phyloP scores from a whole-genome alignment of 2,888 invertebrate genomes.

The Eupeodes luniger region DNA sequence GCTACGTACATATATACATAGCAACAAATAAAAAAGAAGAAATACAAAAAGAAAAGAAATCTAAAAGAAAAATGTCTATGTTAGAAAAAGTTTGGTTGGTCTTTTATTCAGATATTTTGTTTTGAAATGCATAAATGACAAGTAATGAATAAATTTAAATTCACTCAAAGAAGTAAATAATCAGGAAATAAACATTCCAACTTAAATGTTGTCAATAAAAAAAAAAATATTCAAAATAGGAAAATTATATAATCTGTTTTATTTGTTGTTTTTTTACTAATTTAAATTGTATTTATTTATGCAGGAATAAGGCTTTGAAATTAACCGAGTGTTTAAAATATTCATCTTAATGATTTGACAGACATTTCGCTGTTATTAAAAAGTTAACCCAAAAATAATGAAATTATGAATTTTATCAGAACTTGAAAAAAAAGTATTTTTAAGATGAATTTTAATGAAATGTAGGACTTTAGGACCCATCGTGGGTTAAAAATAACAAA shows the following conservation, averaged over 20 bases:
- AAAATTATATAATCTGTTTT: constrained; percentile 36
- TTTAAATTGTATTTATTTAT: background rate
- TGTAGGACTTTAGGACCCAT: no score
- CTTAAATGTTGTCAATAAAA: constrained; percentile 45
- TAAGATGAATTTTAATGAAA: no score
- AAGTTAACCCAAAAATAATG: no score
- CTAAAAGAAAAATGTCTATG: constrained; percentile 2
- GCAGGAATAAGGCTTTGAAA: background rate
- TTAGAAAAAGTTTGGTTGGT: constrained; percentile 18
- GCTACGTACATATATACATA: background rate
- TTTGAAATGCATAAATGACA: constrained; percentile 41
- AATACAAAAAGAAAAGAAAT: no score
- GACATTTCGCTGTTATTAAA: background rate
- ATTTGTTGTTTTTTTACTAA: background rate
- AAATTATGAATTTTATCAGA: no score
- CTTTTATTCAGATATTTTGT: background rate
- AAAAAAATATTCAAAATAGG: constrained; percentile 13
- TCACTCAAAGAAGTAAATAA: constrained; percentile 4
- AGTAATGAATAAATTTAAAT: constrained; percentile 70
- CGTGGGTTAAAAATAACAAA: no score
- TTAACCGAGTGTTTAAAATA: background rate
- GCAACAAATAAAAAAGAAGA: constrained; percentile 1
- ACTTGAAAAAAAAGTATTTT: no score
- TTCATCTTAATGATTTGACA: background rate
- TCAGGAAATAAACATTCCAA: constrained; percentile 8